Evolutionary conservation across 2,797 vertebrate genomes (phyloP), one percentile per base, ranked within the genome.

Genomic region (Serranus cabrilla): DNA sequence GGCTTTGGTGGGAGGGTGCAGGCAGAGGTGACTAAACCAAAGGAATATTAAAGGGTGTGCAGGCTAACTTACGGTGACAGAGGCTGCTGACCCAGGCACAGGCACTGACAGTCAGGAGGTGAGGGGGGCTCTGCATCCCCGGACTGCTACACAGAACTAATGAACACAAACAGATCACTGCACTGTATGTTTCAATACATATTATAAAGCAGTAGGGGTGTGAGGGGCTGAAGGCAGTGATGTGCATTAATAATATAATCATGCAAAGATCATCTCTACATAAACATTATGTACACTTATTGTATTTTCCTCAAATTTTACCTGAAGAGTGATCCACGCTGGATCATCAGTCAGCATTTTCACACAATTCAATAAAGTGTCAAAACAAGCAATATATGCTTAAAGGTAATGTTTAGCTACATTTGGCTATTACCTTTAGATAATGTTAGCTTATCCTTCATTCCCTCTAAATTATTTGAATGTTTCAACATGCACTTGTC

Each of bases 21-120:
- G 76, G 79, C 60, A 68, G 25, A 58, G 34, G 61, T 21, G 59
- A 37, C 11, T 52, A 39, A 70, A 69, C 42, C 42, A 74, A 50
- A 58, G 43, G 46, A 20, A 61, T 17, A 40, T 7, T 40, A 17
- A 51, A 63, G 27, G 42, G 59, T 9, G 5, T 46, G 64, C 81
- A 77, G 79, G 82, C 77, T 75, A 62, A 93, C 92, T 94, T 92
- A 92, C 91, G 78, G 81, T 61, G 87, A 74, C 91, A 93, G 76
- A 93, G 89, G 85, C 82, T 91, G 91, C 90, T 92, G 91, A 93
- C 89, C 93, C 91, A 93, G 81, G 91, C 67, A 85, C 93, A 94
- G 89, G 89, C 82, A 89, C 83, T 91, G 90, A 91, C 87, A 70
- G 89, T 89, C 87, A 93, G 82, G 89, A 92, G 83, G 69, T 87